These are phyloP conservation scores for Equus przewalskii DNA, from an alignment of 2,113 vertebrate species.

Conservation along the genomic window DNA sequence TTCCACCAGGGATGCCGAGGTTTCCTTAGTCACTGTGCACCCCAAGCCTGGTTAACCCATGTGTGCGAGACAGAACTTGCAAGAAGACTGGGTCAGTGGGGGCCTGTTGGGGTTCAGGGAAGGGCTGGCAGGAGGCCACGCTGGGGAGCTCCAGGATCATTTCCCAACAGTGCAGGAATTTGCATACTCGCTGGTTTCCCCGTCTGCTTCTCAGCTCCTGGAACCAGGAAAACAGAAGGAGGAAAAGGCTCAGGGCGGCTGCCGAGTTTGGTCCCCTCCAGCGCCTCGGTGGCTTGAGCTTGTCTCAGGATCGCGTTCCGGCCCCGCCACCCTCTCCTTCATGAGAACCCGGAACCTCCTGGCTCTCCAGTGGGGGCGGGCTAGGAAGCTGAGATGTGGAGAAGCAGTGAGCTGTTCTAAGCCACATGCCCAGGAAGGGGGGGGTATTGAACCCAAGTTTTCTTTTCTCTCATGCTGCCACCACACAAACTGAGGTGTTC, in stretches of 20 bases:
- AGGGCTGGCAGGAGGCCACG: not conserved
- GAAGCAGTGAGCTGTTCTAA: not conserved
- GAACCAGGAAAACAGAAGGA: constrained; percentile 75
- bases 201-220: not conserved
- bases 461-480: not conserved
- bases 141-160: constrained; percentile 36
- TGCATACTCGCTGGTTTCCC: constrained; percentile 77
- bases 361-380: not conserved
- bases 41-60: not conserved
- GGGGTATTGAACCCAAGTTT: not conserved
- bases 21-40: not conserved
- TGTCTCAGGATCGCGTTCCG: not conserved
- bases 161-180: constrained; percentile 74
- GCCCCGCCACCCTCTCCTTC: not conserved
- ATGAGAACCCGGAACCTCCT: not conserved
- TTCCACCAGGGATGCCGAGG: not conserved
- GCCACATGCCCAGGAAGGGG: not conserved
- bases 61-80: not conserved
- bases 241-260: constrained; percentile 19
- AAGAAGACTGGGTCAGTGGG: not conserved
- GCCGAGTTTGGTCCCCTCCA: not conserved
- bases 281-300: not conserved
- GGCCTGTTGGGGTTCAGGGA: not conserved
- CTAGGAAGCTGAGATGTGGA: not conserved
- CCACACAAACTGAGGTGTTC: not conserved